Evolutionary conservation across 2,113 vertebrate species (phyloP), one percentile per base, ranked within the genome.

Genomic region (Lamprologus callipterus): DNA sequence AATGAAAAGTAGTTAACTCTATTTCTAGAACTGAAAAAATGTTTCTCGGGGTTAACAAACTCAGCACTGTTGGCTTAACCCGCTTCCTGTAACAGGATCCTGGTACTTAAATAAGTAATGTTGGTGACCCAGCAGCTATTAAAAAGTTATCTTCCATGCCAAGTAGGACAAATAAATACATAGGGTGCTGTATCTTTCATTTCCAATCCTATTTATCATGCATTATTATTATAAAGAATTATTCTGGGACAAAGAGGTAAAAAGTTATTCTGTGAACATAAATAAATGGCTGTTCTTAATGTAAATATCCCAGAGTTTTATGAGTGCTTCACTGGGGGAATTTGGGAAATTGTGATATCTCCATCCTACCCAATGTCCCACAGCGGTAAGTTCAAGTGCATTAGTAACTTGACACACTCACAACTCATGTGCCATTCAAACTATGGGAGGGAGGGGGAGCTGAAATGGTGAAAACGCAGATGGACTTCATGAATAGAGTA

Each of bases 191-290:
- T 89, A 85, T 23, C 88, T 75, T 86, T 84, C 55, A 87, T 86
- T 91, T 81, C 28, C 89, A 81, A 89, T 91, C 53, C 75, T 91
- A 82, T 89, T 90, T 90, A 78, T 88, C 94, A 95, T 96, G 95
- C 95, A 95, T 90, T 91, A 87, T 84, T 65, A 86, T 84, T 86
- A 45, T 82, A 91, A 91, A 91, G n/a, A 90, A 91, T 85, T 88
- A 87, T 86, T 89, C 83, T 81, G 16, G 73, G 70, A 63, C 75
- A 80, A 82, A 84, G 85, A 91, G 83, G 85, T 90, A 91, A 90
- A 93, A 85, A 87, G 84, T 87, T 42, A 82, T 89, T 83, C 68
- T 75, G 81, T 82, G 23, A 85, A 89, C 37, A 87, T 70, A 85
- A 87, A 93, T 82, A 86, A 88, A 19, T 80, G 85, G 16, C 7